Conservation (phyloP, 2,113 vertebrate species). For the Prunella fulvescens region DNA sequence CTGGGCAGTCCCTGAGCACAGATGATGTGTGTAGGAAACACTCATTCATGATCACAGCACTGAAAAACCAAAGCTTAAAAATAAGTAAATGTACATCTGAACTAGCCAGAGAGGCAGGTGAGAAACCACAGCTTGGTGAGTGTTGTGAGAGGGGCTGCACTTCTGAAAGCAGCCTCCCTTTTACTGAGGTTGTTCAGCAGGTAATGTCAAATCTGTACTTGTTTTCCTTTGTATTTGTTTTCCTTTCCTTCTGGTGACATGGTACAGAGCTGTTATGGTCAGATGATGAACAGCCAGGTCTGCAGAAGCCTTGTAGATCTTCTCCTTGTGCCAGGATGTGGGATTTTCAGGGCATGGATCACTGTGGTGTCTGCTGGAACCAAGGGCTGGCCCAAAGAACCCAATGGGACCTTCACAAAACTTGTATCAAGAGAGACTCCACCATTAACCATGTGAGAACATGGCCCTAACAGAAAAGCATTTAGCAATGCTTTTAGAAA, state of each 20-base stretch:
- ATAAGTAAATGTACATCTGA: background rate
- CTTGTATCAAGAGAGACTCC: background rate
- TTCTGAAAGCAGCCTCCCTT: background rate
- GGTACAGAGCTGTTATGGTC: background rate
- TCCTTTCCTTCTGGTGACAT: background rate
- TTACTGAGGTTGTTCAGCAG: background rate
- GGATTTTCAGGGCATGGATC: background rate
- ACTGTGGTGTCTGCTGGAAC: background rate
- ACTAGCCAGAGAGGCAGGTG: background rate
- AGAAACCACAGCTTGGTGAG: background rate
- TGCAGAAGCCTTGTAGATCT: background rate
- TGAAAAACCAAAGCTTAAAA: background rate
- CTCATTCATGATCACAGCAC: background rate
- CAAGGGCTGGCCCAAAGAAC: background rate
- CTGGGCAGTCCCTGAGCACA: background rate
- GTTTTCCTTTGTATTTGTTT: background rate
- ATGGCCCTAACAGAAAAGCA: background rate
- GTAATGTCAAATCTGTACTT: background rate
- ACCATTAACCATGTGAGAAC: background rate
- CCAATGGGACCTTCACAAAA: accelerated
- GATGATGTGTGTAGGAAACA: background rate
- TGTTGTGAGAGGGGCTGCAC: background rate
- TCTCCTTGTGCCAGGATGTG: background rate
- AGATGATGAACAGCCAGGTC: accelerated
- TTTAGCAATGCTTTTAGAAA: no score